These are phyloP conservation scores for Lepidothrix coronata DNA, from an alignment of 2,113 vertebrate species.

Conservation along the genomic window DNA sequence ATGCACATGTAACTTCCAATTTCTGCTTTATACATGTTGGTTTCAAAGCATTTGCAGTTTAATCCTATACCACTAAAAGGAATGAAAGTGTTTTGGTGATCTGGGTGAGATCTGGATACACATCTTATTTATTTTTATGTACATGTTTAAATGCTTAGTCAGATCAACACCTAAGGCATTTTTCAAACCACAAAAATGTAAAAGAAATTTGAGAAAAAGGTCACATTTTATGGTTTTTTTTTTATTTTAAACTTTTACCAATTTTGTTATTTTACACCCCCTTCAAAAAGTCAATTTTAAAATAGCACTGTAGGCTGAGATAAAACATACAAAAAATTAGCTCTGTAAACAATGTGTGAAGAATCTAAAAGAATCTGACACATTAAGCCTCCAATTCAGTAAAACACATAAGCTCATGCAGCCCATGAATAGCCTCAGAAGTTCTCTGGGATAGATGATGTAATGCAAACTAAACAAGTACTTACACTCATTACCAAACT, in stretches of 20 bases:
- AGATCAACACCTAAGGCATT: neutral
- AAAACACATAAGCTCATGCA: neutral
- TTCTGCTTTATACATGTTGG: neutral
- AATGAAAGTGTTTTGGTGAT: neutral
- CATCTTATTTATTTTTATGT: neutral
- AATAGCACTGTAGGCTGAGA: neutral
- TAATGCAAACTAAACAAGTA: neutral
- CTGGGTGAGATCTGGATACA: neutral
- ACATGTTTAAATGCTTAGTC: neutral
- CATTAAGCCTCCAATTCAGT: constrained; percentile 26
- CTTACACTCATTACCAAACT: constrained; percentile 8
- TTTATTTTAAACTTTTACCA: constrained; percentile 49
- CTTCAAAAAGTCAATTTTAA: neutral
- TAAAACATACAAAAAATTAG: constrained; percentile 38
- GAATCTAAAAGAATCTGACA: constrained; percentile 19
- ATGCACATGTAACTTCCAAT: neutral
- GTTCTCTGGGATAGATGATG: neutral
- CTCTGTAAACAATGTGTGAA: constrained; percentile 8
- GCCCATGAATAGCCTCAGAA: constrained; percentile 14
- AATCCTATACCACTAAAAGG: neutral
- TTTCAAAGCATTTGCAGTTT: neutral
- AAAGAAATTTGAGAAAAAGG: constrained; percentile 8
- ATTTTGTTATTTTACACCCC: neutral
- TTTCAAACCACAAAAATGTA: neutral
- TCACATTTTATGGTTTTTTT: neutral